phyloP scores from a whole-genome alignment of 2,113 vertebrate genomes.

The Alethe diademata region DNA sequence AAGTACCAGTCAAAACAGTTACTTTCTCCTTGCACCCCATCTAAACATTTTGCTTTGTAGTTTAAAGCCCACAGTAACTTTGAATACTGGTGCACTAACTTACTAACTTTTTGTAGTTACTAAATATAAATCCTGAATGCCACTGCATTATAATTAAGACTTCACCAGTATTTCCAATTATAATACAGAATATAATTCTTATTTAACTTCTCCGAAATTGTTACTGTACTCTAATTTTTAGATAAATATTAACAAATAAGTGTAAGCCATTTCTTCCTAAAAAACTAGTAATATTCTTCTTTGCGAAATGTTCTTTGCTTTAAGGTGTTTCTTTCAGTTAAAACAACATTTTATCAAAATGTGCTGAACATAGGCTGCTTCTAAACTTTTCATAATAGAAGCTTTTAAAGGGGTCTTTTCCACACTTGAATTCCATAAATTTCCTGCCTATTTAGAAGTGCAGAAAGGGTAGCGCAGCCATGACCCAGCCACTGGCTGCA shows the following conservation, averaged over 20 bases:
- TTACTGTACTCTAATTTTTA: background rate
- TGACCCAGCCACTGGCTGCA: background rate
- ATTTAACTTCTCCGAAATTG: background rate
- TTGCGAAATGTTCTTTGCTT: background rate
- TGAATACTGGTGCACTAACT: background rate
- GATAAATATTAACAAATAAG: background rate
- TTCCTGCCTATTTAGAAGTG: background rate
- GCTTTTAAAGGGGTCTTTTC: background rate
- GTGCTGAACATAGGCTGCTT: background rate
- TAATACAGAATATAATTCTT: background rate
- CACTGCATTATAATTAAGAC: background rate
- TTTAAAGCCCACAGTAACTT: background rate
- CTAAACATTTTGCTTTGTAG: background rate
- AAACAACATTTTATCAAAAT: background rate
- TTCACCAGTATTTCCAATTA: background rate
- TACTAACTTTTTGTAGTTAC: background rate
- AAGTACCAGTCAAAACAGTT: background rate
- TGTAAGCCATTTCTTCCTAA: background rate
- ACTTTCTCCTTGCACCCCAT: background rate
- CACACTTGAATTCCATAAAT: background rate
- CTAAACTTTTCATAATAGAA: background rate
- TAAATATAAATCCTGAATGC: background rate
- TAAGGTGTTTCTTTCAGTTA: background rate
- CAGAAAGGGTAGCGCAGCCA: background rate
- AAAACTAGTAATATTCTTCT: background rate